Base-by-base conservation (phyloP, 2,113 vertebrate species). In the Calidris pugnax region DNA sequence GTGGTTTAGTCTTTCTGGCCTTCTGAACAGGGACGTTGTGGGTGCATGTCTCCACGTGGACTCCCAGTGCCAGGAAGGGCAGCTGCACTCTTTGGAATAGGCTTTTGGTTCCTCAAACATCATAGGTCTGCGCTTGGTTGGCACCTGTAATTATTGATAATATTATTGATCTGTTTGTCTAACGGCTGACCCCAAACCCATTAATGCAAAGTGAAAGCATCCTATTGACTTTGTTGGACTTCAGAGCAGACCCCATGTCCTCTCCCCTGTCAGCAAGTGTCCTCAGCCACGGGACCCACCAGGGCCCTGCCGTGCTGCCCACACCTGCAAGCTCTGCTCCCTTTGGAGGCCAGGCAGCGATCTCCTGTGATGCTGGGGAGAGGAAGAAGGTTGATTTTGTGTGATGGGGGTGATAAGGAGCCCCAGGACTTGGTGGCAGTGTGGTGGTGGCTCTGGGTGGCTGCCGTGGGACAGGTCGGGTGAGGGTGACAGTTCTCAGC, bases 341-440 rank as follows among this genome's bases (percentile, higher is more conserved):
- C 56, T 22, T 35, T 4, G 35, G 87, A 76, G 82, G 75, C 57
- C 30, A 24, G 51, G 43, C 55, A 71, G 76, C n/a, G 45, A 83
- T 91, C 82, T 94, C 48, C 75, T 72, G 87, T 83, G 95, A 51
- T 82, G 95, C 93, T 55, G 81, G 84, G 64, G 89, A 90, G 79
- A 62, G 32, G 47, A 43, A 62, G 79, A 77, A 81, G 84, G 77
- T 76, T 97, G 91, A 79, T 98, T 53, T 96, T 90, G 45, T 86
- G 67, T 95, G 95, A 94, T 90, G 95, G 95, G 93, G 84, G 62
- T 67, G 72, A 63, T 62, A 24, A 68, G 71, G 56, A 33, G 41
- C 57, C 55, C 59, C 1, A 6, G 89, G 66, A n/a, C 19, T 53
- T 69, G 63, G 48, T 39, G 72, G 92, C 78, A 81, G 51, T 30